phyloP scores from a whole-genome alignment of 2,888 invertebrate genomes.

The Drosophila quinaria region DNA sequence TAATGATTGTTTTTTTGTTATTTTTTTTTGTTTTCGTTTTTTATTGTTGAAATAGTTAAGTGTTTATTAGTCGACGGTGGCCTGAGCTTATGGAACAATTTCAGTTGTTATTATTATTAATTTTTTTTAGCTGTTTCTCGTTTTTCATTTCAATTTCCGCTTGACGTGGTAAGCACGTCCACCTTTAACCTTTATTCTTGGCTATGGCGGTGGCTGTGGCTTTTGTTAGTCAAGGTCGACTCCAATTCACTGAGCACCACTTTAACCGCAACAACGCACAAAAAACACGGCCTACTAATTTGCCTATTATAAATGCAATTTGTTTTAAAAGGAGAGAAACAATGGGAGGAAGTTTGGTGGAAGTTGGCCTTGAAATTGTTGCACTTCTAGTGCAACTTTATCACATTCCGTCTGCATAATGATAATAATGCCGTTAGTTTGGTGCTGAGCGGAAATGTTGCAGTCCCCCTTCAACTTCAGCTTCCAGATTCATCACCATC shows the following conservation, averaged over 20 bases:
- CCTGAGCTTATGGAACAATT: constrained; percentile 24
- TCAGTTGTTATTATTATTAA: constrained; percentile 13
- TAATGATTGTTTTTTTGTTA: constrained; percentile 20
- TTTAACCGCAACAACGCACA: constrained; percentile 7
- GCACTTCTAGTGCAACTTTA: constrained; percentile 3
- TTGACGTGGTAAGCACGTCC: constrained; percentile 34
- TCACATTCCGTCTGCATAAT: background rate
- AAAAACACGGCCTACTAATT: constrained; percentile 10
- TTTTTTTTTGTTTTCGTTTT: background rate
- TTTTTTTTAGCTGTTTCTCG: constrained; percentile 8
- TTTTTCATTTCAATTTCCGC: constrained; percentile 46
- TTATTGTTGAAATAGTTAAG: constrained; percentile 25
- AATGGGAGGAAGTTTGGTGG: background rate
- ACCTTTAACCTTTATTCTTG: constrained; percentile 55
- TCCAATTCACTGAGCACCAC: constrained; percentile 9
- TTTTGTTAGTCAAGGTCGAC: constrained; percentile 37
- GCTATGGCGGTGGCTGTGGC: constrained; percentile 1
- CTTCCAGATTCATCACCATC: constrained; percentile 1
- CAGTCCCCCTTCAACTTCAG: background rate
- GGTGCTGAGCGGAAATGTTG: constrained; percentile 30
- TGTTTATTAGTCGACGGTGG: constrained; percentile 25
- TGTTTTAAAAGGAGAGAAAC: background rate
- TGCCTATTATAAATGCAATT: background rate
- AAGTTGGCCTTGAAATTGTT: constrained; percentile 48
- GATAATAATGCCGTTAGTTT: constrained; percentile 17